Evolutionary conservation across 1,140 invertebrate species (phyloP).

Genomic region (Leptopilina boulardi): DNA sequence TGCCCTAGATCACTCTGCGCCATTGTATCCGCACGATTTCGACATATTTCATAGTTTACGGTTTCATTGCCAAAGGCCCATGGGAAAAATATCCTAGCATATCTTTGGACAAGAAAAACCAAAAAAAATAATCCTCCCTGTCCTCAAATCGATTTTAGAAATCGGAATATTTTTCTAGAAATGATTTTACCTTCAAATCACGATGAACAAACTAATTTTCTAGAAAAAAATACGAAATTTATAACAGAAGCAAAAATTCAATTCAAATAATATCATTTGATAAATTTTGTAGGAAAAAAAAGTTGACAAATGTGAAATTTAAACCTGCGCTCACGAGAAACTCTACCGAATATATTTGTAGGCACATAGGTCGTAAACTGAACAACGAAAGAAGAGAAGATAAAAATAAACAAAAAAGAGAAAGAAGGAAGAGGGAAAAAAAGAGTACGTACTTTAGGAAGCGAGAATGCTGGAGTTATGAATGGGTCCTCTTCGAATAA

Average conservation of each 20-base stretch:
- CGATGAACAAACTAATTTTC: no score
- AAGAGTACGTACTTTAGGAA: neutral
- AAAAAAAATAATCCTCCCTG: neutral
- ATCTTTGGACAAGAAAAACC: neutral
- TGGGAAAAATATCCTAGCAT: constrained; percentile 11
- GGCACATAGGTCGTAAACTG: no score
- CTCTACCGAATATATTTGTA: no score
- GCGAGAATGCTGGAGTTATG: neutral
- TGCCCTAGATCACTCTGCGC: constrained; percentile 8
- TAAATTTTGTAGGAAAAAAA: no score
- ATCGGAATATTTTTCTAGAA: no score
- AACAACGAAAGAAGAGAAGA: neutral
- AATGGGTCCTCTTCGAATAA: neutral
- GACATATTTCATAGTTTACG: constrained; percentile 19
- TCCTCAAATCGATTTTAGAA: neutral
- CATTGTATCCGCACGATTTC: constrained; percentile 24
- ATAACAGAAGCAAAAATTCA: no score
- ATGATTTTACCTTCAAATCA: no score
- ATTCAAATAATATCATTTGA: no score
- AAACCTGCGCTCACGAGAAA: no score
- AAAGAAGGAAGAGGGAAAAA: neutral
- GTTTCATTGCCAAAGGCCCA: constrained; percentile 26
- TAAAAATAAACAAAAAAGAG: neutral
- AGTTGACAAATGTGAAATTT: no score
- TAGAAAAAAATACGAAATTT: no score